These are phyloP conservation scores for Daktulosphaira vitifoliae DNA, from an alignment of 1,140 invertebrate species.

Conservation along the genomic window DNA sequence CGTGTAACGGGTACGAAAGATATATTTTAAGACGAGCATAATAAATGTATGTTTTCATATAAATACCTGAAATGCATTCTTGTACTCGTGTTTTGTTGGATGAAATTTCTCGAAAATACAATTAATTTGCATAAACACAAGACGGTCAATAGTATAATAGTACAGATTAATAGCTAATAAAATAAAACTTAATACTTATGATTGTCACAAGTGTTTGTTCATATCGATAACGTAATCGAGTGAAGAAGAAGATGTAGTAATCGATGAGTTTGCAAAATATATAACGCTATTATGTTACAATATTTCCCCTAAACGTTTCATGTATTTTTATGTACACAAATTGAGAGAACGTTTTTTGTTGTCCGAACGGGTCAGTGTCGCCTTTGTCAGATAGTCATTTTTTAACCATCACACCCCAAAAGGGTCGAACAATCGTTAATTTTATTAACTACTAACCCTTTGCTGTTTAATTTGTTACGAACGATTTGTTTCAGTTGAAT, in stretches of 20 bases:
- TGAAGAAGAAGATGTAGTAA: too few species aligned
- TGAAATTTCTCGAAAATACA: too few species aligned
- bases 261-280: too few species aligned
- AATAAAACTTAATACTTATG: too few species aligned
- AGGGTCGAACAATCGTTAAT: slow-evolving; percentile 28
- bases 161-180: too few species aligned
- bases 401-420: slow-evolving; percentile 11
- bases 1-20: background rate
- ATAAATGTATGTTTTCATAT: background rate
- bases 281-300: too few species aligned
- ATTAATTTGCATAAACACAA: too few species aligned
- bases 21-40: slow-evolving; percentile 7
- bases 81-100: too few species aligned
- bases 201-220: too few species aligned
- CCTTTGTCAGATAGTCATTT: slow-evolving; percentile 4
- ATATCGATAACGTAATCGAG: too few species aligned
- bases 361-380: slow-evolving; percentile 5
- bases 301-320: background rate
- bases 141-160: too few species aligned
- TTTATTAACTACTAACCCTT: slow-evolving; percentile 26
- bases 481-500: slow-evolving; percentile 31
- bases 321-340: background rate
- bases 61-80: slow-evolving; percentile 25
- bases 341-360: background rate
- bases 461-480: slow-evolving; percentile 24